Percentiles rank a stretch among this genome's conserved stretches.
Conservation (phyloP, 1,140 invertebrate genomes). For the Hirudo medicinalis region DNA sequence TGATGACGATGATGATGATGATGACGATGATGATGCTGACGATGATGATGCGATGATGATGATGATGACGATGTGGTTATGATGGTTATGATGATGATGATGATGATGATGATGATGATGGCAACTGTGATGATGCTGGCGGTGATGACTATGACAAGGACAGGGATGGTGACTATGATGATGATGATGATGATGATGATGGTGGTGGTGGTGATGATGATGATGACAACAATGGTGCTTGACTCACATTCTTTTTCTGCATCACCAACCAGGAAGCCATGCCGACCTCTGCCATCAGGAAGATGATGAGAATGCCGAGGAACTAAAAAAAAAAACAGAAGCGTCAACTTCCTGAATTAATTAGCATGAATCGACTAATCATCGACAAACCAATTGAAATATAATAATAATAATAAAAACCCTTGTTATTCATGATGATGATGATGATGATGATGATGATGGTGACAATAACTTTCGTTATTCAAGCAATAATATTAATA, state of each 20-base stretch:
- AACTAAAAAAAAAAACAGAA: slow-evolving; percentile 39
- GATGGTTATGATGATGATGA: slow-evolving; percentile 2
- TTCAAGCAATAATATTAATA: too few species aligned
- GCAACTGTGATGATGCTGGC: background rate
- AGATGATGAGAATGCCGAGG: slow-evolving; percentile 52
- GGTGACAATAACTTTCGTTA: too few species aligned
- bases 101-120: slow-evolving; percentile 10
- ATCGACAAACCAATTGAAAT: background rate
- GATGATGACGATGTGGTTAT: background rate
- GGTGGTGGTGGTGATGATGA: too few species aligned
- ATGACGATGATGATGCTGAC: too few species aligned
- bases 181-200: too few species aligned
- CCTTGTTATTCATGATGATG: background rate
- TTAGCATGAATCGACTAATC: too few species aligned
- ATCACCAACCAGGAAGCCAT: slow-evolving; percentile 59
- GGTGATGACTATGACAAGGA: too few species aligned
- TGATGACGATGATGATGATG: too few species aligned
- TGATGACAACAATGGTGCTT: background rate
- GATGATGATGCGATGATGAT: too few species aligned
- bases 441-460: too few species aligned
- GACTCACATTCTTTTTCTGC: slow-evolving; percentile 52
- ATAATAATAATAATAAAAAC: background rate
- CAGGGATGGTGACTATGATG: too few species aligned
- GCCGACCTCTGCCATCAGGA: slow-evolving; percentile 52
- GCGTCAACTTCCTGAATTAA: too few species aligned